Evolutionary conservation across 1,140 invertebrate genomes (phyloP), one percentile per base, ranked within the genome.

Genomic region (Drepana arcuata): DNA sequence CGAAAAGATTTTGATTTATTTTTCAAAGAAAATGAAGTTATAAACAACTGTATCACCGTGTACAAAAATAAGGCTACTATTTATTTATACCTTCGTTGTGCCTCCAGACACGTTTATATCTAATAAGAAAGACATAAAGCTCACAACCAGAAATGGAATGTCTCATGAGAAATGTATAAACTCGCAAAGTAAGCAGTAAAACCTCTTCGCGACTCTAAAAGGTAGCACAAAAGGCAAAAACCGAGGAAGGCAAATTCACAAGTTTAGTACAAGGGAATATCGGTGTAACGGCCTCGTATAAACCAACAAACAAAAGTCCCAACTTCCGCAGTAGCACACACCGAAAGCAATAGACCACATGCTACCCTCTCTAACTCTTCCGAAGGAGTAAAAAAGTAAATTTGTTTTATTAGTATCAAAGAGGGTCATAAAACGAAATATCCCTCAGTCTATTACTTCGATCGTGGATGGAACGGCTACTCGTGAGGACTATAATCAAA

Each of bases 401-500:
- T 75, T 80, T 70, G 58, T 74, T 78, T 78, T 78, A 81, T 72
- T 77, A 69, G 65, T 71, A 78, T 72, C 64, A 77, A 78, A 78
- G 57, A 63, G 55, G 64, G 64, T 48, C 52, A 74, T 81, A 78
- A 81, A 81, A 71, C 70, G 70, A 78, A 72, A 78, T 78, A 69
- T 69, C 50, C 52, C 48, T 44, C 42, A 66, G 62, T 70, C 69
- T 78, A 78, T 81, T 66, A 65, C 71, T 64, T 66, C 66, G 61
- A 73, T 74, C 60, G 62, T 44, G 58, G 48, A 59, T 61, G 37
- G 56, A 74, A 71, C 64, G 70, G 62, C 62, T 59, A 74, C 68
- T 77, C 72, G 56, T 73, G 67, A 75, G 74, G 55, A 66, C 72
- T 73, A 81, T 78, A 78, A 81, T 78, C 73, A 78, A 81, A 81